Conservation (phyloP, 2,797 vertebrate genomes). For the Chromobotia macracanthus region DNA sequence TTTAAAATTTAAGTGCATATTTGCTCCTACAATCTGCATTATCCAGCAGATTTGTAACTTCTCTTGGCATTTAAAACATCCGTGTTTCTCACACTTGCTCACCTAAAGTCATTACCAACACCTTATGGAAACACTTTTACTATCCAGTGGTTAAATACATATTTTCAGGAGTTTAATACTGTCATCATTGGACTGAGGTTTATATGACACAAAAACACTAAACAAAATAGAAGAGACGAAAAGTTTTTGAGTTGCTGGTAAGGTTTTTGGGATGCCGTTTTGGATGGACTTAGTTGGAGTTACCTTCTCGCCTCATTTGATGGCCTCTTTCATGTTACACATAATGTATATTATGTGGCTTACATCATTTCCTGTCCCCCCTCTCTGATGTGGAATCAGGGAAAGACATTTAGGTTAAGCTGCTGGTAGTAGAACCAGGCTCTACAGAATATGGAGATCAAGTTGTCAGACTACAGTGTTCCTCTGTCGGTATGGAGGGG, state of each 20-base stretch:
- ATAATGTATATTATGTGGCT: conserved; percentile 8
- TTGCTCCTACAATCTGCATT: background rate
- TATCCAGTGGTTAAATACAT: background rate
- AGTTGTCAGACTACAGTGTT: conserved; percentile 93
- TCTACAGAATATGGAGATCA: conserved; percentile 39
- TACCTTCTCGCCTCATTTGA: background rate
- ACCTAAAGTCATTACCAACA: background rate
- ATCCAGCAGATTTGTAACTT: background rate
- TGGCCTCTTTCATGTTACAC: background rate
- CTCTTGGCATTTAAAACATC: background rate
- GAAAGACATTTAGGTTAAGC: conserved; percentile 56
- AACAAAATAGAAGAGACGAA: background rate
- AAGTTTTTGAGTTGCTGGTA: background rate
- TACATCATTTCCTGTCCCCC: background rate
- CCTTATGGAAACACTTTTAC: background rate
- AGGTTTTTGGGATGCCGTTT: background rate
- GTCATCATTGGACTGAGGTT: background rate
- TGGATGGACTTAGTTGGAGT: background rate
- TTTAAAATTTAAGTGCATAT: conserved; percentile 35
- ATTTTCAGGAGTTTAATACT: background rate
- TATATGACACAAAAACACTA: conserved; percentile 5
- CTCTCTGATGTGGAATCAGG: conserved; percentile 51
- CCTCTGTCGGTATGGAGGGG: conserved; percentile 95
- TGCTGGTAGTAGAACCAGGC: conserved; percentile 56
- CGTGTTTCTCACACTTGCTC: background rate